Percentiles rank a stretch among this genome's conserved stretches.
These are phyloP conservation scores for Aurelia aurita complex sp. Pacific DNA, from an alignment of 30 jellyfish, hydroid and myxozoan species.

Conservation along the genomic window DNA sequence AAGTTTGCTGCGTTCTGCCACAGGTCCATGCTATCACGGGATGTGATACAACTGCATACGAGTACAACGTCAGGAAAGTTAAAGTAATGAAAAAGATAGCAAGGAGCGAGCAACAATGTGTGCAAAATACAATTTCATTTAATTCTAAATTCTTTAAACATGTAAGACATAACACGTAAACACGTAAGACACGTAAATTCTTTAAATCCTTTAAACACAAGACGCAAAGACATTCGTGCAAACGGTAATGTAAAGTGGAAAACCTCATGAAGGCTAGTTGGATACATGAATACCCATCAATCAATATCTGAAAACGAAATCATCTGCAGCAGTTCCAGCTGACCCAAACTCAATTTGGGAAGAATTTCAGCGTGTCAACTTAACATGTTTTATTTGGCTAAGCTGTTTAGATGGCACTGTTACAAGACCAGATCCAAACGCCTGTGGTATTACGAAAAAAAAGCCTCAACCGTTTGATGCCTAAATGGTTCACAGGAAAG, in stretches of 20 bases:
- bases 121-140: slow-evolving; percentile 3
- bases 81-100: slow-evolving; percentile 10
- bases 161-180: too few relatives aligned
- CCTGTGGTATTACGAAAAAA: not conserved
- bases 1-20: slow-evolving; percentile 17
- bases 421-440: slow-evolving; percentile 31
- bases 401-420: slow-evolving; percentile 8
- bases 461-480: too few relatives aligned
- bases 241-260: too few relatives aligned
- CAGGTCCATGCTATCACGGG: slow-evolving; percentile 24
- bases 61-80: slow-evolving; percentile 7
- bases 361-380: too few relatives aligned
- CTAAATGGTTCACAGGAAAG: too few relatives aligned
- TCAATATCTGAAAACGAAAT: slow-evolving; percentile 8
- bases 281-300: too few relatives aligned
- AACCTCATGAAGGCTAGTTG: too few relatives aligned
- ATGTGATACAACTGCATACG: slow-evolving; percentile 27
- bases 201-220: too few relatives aligned
- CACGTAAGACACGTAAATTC: too few relatives aligned
- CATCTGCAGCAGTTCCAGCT: not conserved
- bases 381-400: not conserved
- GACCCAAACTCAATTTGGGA: too few relatives aligned
- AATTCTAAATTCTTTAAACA: too few relatives aligned
- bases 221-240: too few relatives aligned
- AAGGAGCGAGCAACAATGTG: slow-evolving; percentile 7